Evolutionary conservation across 2,113 vertebrate species (phyloP).

Genomic region (Corvus hawaiiensis): DNA sequence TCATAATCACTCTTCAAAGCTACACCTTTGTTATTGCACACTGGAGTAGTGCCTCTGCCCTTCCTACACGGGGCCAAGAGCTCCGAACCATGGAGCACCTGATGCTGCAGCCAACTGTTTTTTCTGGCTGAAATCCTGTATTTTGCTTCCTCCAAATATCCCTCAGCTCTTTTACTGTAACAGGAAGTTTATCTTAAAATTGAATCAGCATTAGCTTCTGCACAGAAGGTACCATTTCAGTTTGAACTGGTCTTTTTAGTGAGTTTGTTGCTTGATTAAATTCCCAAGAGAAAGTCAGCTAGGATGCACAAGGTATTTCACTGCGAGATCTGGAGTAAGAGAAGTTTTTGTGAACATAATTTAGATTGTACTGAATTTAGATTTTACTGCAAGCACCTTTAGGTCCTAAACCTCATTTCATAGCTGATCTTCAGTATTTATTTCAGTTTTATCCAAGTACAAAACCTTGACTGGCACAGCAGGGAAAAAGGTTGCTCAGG

Average conservation of each 20-base stretch:
- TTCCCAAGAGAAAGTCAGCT: background rate
- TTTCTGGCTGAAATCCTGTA: background rate
- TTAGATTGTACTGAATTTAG: background rate
- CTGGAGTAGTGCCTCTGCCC: background rate
- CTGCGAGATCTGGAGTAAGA: background rate
- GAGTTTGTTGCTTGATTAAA: background rate
- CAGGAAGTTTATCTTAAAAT: background rate
- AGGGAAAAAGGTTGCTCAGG: background rate
- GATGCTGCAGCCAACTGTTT: background rate
- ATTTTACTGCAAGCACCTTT: background rate
- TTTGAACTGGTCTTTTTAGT: background rate
- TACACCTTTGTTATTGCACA: background rate
- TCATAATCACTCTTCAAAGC: background rate
- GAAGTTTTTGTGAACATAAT: background rate
- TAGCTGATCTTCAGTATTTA: background rate
- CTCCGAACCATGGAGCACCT: background rate
- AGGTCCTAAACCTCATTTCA: background rate
- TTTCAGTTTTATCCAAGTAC: background rate
- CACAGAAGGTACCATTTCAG: background rate
- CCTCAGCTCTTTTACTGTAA: background rate
- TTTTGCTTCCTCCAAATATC: background rate
- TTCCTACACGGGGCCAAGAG: background rate
- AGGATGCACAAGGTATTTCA: background rate
- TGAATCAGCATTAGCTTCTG: background rate
- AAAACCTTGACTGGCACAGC: background rate